These are phyloP conservation scores for Phania funesta DNA, from an alignment of 2,888 invertebrate species.

Conservation along the genomic window DNA sequence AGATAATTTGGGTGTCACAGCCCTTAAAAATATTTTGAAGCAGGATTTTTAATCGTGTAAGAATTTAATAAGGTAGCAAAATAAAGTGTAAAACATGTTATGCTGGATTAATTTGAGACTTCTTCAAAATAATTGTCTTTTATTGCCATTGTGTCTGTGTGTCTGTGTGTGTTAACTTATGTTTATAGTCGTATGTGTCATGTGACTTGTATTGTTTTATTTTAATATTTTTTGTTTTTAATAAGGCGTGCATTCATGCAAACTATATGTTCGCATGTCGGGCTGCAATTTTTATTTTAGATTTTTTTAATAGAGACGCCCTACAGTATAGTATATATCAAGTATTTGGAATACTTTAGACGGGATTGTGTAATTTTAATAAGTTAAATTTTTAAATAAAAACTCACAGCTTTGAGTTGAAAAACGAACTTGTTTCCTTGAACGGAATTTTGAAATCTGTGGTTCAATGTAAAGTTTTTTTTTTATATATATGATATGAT, in stretches of 20 bases:
- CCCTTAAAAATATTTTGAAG: slow-evolving; percentile 11
- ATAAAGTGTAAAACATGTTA: not conserved
- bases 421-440: too few relatives aligned
- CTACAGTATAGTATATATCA: not conserved
- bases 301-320: not conserved
- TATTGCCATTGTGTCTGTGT: too few relatives aligned
- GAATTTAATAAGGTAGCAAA: not conserved
- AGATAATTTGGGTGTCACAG: slow-evolving; percentile 52
- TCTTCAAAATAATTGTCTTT: not conserved
- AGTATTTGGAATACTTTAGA: not conserved
- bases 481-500: too few relatives aligned
- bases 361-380: too few relatives aligned
- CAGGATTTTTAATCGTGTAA: slow-evolving; percentile 42
- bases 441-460: too few relatives aligned
- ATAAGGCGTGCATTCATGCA: slow-evolving; percentile 42
- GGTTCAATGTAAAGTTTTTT: too few relatives aligned
- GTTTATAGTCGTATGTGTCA: not conserved
- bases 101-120: slow-evolving; percentile 15
- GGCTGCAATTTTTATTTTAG: slow-evolving; percentile 35
- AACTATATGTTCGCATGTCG: slow-evolving; percentile 38
- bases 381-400: too few relatives aligned
- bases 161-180: not conserved
- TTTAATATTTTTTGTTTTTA: not conserved
- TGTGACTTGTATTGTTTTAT: not conserved
- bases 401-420: too few relatives aligned